These are phyloP conservation scores for Luscinia megarhynchos DNA, from an alignment of 2,797 vertebrate species.

Conservation along the genomic window DNA sequence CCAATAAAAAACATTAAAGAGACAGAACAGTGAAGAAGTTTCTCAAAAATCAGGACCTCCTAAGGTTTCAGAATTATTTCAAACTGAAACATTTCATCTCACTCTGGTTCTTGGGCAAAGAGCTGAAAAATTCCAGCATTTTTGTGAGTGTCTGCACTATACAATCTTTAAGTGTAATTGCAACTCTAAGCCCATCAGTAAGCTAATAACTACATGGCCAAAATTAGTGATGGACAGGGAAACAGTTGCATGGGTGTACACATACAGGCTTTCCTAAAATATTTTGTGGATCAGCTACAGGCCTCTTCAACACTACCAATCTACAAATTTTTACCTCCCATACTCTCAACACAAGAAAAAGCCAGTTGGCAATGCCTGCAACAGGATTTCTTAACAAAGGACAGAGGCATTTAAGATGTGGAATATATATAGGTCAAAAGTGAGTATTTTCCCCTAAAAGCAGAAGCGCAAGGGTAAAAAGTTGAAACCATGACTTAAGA, in stretches of 20 bases:
- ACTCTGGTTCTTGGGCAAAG: not conserved
- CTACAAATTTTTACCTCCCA: not conserved
- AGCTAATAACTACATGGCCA: not conserved
- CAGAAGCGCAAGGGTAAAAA: not conserved
- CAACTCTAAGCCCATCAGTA: not conserved
- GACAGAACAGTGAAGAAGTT: not conserved
- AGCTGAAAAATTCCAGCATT: not conserved
- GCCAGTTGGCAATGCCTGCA: not conserved
- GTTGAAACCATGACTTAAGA: not conserved
- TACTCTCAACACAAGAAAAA: not conserved
- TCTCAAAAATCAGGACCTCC: not conserved
- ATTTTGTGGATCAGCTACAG: not conserved
- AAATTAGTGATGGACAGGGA: not conserved
- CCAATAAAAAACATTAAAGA: not conserved
- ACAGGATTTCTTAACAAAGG: not conserved
- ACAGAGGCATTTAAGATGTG: not conserved
- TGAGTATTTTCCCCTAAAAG: not conserved
- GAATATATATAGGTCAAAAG: not conserved
- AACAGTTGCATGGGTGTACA: fast-evolving
- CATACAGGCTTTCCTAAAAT: not conserved
- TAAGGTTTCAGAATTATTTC: not conserved
- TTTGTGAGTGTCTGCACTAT: not conserved
- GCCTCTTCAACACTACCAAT: not conserved
- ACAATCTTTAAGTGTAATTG: not conserved
- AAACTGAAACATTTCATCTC: not conserved